Conservation (phyloP, 2,888 invertebrate species). For the Gnatocerus cornutus region DNA sequence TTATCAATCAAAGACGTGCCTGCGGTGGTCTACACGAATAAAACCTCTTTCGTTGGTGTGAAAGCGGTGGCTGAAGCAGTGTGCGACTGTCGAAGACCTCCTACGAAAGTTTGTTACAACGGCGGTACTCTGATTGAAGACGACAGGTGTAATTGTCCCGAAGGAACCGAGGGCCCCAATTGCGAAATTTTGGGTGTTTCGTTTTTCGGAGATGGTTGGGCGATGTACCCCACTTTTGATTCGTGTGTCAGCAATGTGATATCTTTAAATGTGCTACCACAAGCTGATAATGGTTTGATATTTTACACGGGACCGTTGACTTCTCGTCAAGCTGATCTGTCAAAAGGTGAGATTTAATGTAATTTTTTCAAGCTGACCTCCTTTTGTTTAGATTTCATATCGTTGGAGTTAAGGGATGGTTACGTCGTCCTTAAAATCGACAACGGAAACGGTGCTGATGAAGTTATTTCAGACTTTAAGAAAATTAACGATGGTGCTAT, state of each 20-base stretch:
- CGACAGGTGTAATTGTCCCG: conserved; percentile 85
- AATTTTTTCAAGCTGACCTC: conserved; percentile 22
- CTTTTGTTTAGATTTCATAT: conserved; percentile 84
- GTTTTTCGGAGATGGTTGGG: conserved; percentile 94
- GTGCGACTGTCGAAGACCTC: conserved; percentile 76
- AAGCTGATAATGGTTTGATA: conserved; percentile 85
- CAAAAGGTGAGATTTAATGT: conserved; percentile 73
- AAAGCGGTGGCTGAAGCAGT: conserved; percentile 86
- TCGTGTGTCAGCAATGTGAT: conserved; percentile 90
- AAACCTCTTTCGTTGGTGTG: conserved; percentile 95
- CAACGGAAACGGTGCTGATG: conserved; percentile 86
- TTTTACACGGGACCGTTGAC: conserved; percentile 90
- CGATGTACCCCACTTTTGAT: conserved; percentile 91
- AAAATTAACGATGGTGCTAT: conserved; percentile 88
- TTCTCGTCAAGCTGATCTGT: conserved; percentile 75
- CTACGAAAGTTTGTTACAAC: conserved; percentile 62
- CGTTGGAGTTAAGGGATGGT: conserved; percentile 89
- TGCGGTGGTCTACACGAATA: conserved; percentile 91
- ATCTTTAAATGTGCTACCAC: conserved; percentile 86
- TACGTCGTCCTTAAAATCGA: conserved; percentile 87
- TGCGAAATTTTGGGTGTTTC: conserved; percentile 93
- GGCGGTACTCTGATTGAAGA: conserved; percentile 74
- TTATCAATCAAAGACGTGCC: conserved; percentile 83
- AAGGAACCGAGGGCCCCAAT: conserved; percentile 85
- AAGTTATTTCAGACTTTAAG: conserved; percentile 80